A percentile compares a stretch with the other conserved stretches of the same genome.
Conservation (phyloP, 1,140 invertebrate genomes). For the Anastrepha obliqua region DNA sequence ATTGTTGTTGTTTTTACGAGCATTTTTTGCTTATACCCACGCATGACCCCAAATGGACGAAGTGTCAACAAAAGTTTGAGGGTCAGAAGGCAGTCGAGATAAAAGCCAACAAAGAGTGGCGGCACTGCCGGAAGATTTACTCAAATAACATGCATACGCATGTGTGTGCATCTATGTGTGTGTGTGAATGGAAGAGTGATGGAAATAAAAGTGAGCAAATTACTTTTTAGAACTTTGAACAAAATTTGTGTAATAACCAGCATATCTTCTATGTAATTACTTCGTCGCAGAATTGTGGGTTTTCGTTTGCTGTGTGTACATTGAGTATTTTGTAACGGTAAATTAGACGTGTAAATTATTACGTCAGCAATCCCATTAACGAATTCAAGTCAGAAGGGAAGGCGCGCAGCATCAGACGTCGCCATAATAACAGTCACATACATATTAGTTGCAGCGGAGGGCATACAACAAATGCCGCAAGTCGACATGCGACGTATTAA, state of each 20-base stretch:
- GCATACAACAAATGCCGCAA: constrained; percentile 13
- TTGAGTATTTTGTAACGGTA: background rate
- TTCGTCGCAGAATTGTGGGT: background rate
- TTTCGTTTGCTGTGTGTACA: background rate
- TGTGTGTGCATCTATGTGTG: background rate
- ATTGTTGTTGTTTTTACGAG: background rate
- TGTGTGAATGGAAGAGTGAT: background rate
- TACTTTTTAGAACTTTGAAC: background rate
- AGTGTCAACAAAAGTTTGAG: constrained; percentile 5
- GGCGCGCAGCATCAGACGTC: background rate
- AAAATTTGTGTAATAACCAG: background rate
- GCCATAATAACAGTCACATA: background rate
- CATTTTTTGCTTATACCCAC: background rate
- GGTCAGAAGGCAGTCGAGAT: background rate
- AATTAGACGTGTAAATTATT: constrained; percentile 32
- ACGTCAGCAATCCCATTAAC: constrained; percentile 25
- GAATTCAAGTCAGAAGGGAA: background rate
- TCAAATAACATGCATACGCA: too few relatives aligned
- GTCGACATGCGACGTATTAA: constrained; percentile 13
- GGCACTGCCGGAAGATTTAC: too few relatives aligned
- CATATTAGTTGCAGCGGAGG: background rate
- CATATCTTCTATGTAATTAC: too few relatives aligned
- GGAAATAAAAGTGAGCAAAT: background rate
- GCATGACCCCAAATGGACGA: background rate
- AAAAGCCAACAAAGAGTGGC: too few relatives aligned